These are phyloP conservation scores for Scolopax bukidnonensis DNA, from an alignment of 2,797 vertebrate species.

Conservation along the genomic window DNA sequence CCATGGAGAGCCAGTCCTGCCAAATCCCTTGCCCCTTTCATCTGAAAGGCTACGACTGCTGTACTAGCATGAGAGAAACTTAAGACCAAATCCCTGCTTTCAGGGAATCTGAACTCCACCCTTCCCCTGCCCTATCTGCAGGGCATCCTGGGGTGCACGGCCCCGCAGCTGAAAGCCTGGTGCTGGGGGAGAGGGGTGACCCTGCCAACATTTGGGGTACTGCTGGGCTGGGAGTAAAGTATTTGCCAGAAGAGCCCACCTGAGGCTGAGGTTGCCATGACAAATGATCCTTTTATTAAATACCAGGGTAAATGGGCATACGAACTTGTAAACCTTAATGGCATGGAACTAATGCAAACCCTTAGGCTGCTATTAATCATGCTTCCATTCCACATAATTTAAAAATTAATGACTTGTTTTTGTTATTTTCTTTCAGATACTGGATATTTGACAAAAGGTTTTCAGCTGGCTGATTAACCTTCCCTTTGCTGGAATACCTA, in stretches of 20 bases:
- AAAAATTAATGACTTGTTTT: not conserved
- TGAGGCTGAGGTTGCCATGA: constrained; percentile 17
- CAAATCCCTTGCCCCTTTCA: not conserved
- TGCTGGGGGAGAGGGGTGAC: not conserved
- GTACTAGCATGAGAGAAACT: not conserved
- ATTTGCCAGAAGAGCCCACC: not conserved
- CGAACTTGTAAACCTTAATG: not conserved
- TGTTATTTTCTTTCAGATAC: not conserved
- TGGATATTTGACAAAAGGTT: not conserved
- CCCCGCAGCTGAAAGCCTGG: not conserved
- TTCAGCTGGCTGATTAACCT: not conserved
- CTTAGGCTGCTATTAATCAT: constrained; percentile 12
- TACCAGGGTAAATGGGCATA: not conserved
- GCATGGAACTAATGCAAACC: not conserved
- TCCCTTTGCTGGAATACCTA: not conserved
- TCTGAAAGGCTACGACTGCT: not conserved
- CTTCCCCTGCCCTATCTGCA: not conserved
- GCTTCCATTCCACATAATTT: not conserved
- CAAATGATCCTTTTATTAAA: constrained; percentile 38
- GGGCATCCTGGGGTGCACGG: not conserved
- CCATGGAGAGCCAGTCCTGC: not conserved
- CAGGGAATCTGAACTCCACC: not conserved
- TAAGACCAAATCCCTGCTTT: not conserved
- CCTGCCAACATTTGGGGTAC: not conserved
- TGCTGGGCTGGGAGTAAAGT: not conserved